Conservation (phyloP, 1,140 invertebrate genomes). For the Drosophila melanica region DNA sequence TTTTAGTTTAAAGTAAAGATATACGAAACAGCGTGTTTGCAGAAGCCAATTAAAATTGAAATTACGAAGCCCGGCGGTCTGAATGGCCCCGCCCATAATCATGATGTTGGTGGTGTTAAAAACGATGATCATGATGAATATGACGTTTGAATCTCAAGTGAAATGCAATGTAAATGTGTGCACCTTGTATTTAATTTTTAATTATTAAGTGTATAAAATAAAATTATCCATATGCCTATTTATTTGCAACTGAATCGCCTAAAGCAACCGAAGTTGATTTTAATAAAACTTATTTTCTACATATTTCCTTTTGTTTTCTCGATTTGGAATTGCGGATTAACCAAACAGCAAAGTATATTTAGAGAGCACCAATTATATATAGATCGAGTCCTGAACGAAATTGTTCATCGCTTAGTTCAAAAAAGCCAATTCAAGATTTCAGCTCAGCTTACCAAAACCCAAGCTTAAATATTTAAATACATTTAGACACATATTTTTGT, state of each 20-base stretch:
- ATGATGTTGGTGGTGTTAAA: conserved; percentile 25
- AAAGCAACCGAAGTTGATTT: conserved; percentile 41
- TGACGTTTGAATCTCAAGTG: conserved; percentile 55
- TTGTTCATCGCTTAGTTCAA: conserved; percentile 1
- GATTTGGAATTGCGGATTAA: conserved; percentile 5
- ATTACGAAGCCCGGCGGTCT: conserved; percentile 39
- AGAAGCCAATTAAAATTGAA: conserved; percentile 62
- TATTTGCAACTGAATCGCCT: conserved; percentile 51
- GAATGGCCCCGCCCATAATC: not conserved
- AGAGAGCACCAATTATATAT: conserved; percentile 22
- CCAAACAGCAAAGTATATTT: conserved; percentile 13
- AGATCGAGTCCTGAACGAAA: conserved; percentile 12
- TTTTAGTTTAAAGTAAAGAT: conserved; percentile 79
- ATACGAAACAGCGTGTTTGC: conserved; percentile 73
- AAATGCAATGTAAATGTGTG: conserved; percentile 65
- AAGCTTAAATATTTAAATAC: conserved; percentile 1
- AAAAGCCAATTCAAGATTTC: not conserved
- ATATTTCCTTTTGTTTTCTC: conserved; percentile 27
- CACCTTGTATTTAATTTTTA: conserved; percentile 63
- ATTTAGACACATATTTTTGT: conserved; percentile 9
- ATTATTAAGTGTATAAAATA: conserved; percentile 55
- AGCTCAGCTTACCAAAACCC: not conserved
- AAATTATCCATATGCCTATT: conserved; percentile 52
- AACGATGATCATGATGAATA: not conserved
- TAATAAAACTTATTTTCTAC: conserved; percentile 53